Conservation (phyloP, 2,113 vertebrate species). For the Hemicordylus capensis region DNA sequence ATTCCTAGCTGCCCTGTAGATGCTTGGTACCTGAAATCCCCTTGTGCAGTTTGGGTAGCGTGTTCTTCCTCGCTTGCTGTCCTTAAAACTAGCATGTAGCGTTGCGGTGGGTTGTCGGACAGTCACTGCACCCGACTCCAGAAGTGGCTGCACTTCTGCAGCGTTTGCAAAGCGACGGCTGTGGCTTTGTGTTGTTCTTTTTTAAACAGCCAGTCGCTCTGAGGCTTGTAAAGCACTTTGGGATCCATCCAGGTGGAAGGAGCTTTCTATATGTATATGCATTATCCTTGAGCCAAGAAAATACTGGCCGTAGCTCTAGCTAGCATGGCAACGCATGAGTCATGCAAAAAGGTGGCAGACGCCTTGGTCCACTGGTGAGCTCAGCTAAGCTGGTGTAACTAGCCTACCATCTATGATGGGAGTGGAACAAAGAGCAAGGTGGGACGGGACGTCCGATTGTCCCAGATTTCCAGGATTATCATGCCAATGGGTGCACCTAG, state of each 20-base stretch:
- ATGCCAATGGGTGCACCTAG: neutral
- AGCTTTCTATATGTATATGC: neutral
- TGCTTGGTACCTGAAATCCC: constrained; percentile 2
- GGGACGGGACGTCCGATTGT: neutral
- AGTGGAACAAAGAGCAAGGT: constrained; percentile 4
- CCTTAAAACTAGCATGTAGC: constrained; percentile 18
- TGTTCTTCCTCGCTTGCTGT: constrained; percentile 23
- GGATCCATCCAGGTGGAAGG: neutral
- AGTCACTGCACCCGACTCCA: neutral
- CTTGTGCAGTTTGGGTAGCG: neutral
- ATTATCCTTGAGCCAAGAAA: neutral
- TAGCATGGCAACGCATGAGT: constrained; percentile 9
- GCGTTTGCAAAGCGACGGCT: neutral
- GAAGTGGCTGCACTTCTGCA: neutral
- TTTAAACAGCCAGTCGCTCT: neutral
- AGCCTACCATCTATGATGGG: neutral
- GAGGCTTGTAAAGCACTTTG: neutral
- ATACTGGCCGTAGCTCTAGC: neutral
- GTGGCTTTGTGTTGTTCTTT: neutral
- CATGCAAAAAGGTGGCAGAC: constrained; percentile 5
- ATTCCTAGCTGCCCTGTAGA: neutral
- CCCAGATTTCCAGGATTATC: neutral
- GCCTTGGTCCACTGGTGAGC: constrained; percentile 25
- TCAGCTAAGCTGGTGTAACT: neutral
- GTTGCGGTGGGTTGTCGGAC: neutral